Evolutionary conservation across 2,888 invertebrate genomes (phyloP), one percentile per base, ranked within the genome.

Genomic region (Podotricha telesiphe): DNA sequence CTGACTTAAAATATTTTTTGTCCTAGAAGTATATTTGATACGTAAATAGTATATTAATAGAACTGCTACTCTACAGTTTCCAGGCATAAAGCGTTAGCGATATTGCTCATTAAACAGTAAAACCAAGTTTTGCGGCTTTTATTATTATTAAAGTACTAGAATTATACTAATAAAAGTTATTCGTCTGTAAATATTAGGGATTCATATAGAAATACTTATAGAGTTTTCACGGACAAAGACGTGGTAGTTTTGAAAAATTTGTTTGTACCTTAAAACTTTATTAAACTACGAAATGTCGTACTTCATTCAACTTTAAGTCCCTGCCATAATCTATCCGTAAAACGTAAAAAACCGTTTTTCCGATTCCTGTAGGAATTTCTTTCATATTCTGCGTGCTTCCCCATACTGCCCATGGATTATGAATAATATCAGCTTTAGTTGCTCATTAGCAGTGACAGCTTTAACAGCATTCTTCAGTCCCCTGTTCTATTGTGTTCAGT

Each of bases 71-170:
- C 28, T 11, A 19, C 11, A 45, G 47, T 4, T 15, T 48, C 37
- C 19, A 5, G 42, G n/a, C 10, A 47, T 62, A 48, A 19, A 47
- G 48, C 34, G 48, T 20, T 20, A 48, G 48, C 62, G 48, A 50
- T 50, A 47, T 62, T 62, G 15, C 19, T 28, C 19, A 34, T 62
- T 62, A 48, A 62, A 48, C 13, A 47, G 47, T 61, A 34, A 48
- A 61, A 47, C 28, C 47, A 28, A 47, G 34, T 34, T 61, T 61
- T 50, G 48, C 62, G 20, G 62, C 37, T 37, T 48, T 50, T 62
- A 62, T 34, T 34, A 48, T 37, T 62, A 62, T 19, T 50, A 48
- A 62, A 50, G 34, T 48, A 47, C 47, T 34, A 19, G 48, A 48
- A 62, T 62, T 62, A 50, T 50, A 15, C 6, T 19, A 34, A 50